These are phyloP conservation scores for Vicugna pacos DNA, from an alignment of 2,113 vertebrate genomes.

Conservation along the genomic window DNA sequence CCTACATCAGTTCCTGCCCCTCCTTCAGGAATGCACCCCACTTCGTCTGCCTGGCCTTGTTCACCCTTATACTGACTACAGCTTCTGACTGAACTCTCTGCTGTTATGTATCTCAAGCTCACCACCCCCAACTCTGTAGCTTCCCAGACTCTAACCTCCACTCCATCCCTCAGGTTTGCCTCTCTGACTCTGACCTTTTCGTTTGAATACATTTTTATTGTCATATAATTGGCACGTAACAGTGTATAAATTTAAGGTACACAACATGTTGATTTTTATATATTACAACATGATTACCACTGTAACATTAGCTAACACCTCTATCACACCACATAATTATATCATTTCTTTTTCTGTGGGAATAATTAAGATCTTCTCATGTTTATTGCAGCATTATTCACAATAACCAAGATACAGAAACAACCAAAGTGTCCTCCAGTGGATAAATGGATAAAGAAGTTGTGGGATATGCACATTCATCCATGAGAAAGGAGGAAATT, in stretches of 20 bases:
- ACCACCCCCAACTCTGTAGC: neutral
- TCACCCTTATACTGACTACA: neutral
- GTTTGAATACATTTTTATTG: neutral
- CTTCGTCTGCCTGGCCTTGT: neutral
- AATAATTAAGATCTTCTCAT: neutral
- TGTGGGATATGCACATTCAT: no score
- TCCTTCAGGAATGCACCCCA: neutral
- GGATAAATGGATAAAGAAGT: neutral
- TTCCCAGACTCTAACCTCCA: neutral
- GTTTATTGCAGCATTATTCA: neutral
- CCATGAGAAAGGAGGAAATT: neutral
- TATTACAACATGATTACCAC: neutral
- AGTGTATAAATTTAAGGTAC: neutral
- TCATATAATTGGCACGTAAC: neutral
- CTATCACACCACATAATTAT: neutral
- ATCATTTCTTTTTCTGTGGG: neutral
- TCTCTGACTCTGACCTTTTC: neutral
- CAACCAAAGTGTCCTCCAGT: neutral
- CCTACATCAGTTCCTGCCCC: neutral
- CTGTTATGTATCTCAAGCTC: neutral
- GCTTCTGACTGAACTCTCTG: neutral
- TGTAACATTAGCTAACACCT: neutral
- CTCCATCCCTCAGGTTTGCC: neutral
- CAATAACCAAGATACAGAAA: no score
- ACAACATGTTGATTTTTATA: neutral